Evolutionary conservation across 2,888 invertebrate genomes (phyloP).

Genomic region (Noctua janthe): DNA sequence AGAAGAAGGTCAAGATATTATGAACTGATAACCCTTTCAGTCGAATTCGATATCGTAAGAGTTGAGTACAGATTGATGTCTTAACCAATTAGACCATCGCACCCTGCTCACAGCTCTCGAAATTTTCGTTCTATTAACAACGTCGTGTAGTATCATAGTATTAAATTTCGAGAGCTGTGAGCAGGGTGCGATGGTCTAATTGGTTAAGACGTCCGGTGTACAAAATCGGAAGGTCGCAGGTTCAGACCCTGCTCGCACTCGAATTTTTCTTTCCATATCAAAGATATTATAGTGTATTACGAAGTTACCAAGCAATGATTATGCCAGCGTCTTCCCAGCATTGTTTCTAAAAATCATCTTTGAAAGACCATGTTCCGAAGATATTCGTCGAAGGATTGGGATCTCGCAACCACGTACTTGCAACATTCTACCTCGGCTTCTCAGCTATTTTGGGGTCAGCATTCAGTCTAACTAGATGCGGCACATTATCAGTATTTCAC

Average conservation of each 20-base stretch:
- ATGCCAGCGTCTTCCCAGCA: background rate
- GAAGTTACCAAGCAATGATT: slow-evolving; percentile 1
- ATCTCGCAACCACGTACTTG: slow-evolving; percentile 12
- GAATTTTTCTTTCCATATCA: too few relatives aligned
- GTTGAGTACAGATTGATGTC: slow-evolving; percentile 4
- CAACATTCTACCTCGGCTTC: slow-evolving; percentile 5
- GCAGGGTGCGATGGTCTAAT: too few relatives aligned
- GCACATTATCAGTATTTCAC: slow-evolving; percentile 7
- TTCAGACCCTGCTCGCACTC: too few relatives aligned
- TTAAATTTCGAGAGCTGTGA: too few relatives aligned
- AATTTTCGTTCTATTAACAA: too few relatives aligned
- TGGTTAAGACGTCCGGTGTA: too few relatives aligned
- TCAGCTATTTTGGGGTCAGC: background rate
- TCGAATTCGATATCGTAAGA: background rate
- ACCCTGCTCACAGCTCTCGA: too few relatives aligned
- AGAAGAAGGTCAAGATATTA: background rate
- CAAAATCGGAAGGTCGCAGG: too few relatives aligned
- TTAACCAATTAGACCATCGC: too few relatives aligned
- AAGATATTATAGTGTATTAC: background rate
- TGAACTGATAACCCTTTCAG: background rate
- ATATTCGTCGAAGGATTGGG: slow-evolving; percentile 10
- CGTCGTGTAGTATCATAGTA: too few relatives aligned
- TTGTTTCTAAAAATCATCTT: background rate
- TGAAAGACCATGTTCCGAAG: slow-evolving; percentile 10
- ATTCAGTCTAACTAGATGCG: background rate